A percentile compares a stretch with the other conserved stretches of the same genome.
Evolutionary conservation across 1,140 invertebrate species (phyloP).

Genomic region (Euglossa dilemma): DNA sequence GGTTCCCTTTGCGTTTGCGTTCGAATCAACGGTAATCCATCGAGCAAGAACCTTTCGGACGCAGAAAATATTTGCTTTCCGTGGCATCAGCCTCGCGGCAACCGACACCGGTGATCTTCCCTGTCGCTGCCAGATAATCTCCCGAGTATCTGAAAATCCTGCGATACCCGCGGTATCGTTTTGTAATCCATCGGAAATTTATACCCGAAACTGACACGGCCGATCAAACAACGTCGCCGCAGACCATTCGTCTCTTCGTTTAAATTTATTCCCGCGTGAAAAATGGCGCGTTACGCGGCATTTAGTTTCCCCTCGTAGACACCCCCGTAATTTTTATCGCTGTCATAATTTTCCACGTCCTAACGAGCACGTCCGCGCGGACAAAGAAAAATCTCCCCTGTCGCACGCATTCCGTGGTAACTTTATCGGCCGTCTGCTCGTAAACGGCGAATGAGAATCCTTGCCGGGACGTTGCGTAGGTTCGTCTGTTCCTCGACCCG

Average conservation of each 20-base stretch:
- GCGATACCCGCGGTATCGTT: not conserved
- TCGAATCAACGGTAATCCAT: not conserved
- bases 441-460: not conserved
- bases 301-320: not conserved
- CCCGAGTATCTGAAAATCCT: too few species aligned
- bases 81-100: slow-evolving; percentile 22
- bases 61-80: slow-evolving; percentile 26
- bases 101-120: not conserved
- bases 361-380: not conserved
- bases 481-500: slow-evolving; percentile 11
- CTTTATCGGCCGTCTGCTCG: not conserved
- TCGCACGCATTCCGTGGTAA: not conserved
- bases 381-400: not conserved
- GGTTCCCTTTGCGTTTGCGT: not conserved
- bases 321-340: not conserved
- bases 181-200: too few species aligned
- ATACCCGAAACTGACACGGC: too few species aligned
- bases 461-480: not conserved
- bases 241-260: too few species aligned
- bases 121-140: not conserved
- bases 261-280: not conserved
- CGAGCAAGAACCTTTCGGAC: not conserved
- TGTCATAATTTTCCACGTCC: not conserved
- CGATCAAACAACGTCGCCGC: too few species aligned
- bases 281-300: not conserved